A percentile compares a stretch with the other conserved stretches of the same genome.
Conservation (phyloP, 2,797 vertebrate genomes). For the Poeciliopsis turneri region DNA sequence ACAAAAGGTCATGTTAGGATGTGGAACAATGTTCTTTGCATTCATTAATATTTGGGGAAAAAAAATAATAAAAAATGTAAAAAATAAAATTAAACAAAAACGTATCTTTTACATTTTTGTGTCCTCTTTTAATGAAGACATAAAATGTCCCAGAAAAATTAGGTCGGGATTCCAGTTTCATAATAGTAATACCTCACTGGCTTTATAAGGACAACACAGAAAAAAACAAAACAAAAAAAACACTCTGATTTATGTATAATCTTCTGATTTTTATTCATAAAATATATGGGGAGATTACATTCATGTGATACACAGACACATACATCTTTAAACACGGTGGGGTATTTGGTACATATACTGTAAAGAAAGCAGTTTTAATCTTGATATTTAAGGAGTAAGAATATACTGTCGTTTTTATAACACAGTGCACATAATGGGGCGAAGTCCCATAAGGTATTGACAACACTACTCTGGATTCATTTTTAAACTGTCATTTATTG, state of each 20-base stretch:
- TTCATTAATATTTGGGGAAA: not conserved
- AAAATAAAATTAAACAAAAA: too few relatives aligned
- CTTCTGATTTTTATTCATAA: slow-evolving; percentile 62
- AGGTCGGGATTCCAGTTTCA: slow-evolving; percentile 2
- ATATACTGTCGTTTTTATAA: slow-evolving; percentile 18
- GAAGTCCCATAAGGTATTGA: not conserved
- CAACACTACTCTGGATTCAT: not conserved
- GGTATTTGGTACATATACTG: slow-evolving; percentile 52
- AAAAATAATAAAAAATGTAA: too few relatives aligned
- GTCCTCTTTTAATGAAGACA: not conserved
- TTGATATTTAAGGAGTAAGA: slow-evolving; percentile 11
- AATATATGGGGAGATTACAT: slow-evolving; percentile 45
- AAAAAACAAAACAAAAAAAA: slow-evolving; percentile 29
- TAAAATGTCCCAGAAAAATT: not conserved
- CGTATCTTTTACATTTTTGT: not conserved
- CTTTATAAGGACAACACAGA: slow-evolving; percentile 29
- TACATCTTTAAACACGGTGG: slow-evolving; percentile 17
- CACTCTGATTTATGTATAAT: slow-evolving; percentile 17
- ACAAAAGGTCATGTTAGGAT: slow-evolving; percentile 6
- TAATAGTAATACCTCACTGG: slow-evolving; percentile 18
- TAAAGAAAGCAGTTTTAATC: slow-evolving; percentile 33
- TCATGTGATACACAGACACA: slow-evolving; percentile 47
- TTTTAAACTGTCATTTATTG: not conserved
- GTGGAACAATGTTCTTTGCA: not conserved
- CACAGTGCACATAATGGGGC: slow-evolving; percentile 31